Evolutionary conservation across 2,888 invertebrate species (phyloP).

Genomic region (Dasypolia templi): DNA sequence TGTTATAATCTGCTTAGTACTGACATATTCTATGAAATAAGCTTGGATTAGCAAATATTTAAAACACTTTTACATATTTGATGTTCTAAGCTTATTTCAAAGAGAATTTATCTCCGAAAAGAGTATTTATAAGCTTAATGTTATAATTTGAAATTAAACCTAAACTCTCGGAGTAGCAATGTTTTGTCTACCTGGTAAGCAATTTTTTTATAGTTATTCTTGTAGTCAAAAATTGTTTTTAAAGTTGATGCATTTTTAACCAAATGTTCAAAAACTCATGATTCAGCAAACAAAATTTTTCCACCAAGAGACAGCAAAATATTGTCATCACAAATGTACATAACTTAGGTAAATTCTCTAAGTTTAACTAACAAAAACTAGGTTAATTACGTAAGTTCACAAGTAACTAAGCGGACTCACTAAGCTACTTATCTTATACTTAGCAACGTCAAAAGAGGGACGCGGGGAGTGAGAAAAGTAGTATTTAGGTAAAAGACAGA

Average conservation of each 20-base stretch:
- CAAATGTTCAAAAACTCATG: no score
- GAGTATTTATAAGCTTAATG: no score
- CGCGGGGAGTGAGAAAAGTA: neutral
- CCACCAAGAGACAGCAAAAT: neutral
- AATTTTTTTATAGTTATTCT: no score
- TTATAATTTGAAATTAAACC: no score
- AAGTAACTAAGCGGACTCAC: constrained; percentile 36
- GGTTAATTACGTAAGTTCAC: constrained; percentile 28
- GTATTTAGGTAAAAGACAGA: neutral
- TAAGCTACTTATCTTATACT: constrained; percentile 50
- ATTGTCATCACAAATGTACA: neutral
- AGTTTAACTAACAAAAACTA: neutral
- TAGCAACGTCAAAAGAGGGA: constrained; percentile 19
- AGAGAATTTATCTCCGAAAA: no score
- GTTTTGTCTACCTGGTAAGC: no score
- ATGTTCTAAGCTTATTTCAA: neutral
- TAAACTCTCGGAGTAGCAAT: no score
- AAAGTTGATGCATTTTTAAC: no score
- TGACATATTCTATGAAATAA: no score
- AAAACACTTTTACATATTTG: neutral
- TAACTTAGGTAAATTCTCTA: neutral
- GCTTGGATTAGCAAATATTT: no score
- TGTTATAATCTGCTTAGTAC: no score
- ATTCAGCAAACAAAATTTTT: neutral
- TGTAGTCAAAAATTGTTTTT: no score